A percentile compares a stretch with the other conserved stretches of the same genome.
These are phyloP conservation scores for Hippolais icterina DNA, from an alignment of 2,113 vertebrate species.

Conservation along the genomic window DNA sequence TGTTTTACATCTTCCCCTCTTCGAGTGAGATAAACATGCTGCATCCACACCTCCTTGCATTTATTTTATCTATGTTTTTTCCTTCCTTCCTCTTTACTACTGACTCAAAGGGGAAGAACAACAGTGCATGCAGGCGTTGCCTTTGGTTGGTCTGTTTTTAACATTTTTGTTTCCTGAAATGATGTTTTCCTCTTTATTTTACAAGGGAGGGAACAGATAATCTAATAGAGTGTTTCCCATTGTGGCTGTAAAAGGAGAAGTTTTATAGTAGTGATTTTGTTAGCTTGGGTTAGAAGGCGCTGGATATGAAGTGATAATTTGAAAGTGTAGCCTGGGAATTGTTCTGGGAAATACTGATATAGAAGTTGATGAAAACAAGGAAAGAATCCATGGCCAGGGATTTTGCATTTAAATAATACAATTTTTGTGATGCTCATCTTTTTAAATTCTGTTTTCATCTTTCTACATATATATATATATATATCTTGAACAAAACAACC, in stretches of 20 bases:
- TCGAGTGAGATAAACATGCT: not conserved
- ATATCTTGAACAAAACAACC: not conserved
- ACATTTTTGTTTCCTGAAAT: slow-evolving; percentile 31
- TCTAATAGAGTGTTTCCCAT: not conserved
- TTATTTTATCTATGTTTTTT: not conserved
- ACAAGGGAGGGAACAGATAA: not conserved
- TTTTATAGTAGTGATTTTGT: slow-evolving; percentile 23
- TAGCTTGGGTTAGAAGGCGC: not conserved
- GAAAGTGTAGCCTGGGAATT: not conserved
- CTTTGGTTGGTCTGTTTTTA: not conserved
- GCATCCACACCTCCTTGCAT: not conserved
- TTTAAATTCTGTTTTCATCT: not conserved
- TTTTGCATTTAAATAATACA: not conserved
- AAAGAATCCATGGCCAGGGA: not conserved
- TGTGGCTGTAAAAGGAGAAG: not conserved
- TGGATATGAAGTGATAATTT: not conserved
- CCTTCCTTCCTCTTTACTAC: not conserved
- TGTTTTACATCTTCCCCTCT: not conserved
- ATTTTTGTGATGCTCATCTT: not conserved
- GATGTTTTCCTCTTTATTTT: not conserved
- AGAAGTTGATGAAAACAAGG: not conserved
- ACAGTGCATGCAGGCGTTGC: not conserved
- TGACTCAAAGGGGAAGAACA: not conserved
- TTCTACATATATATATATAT: rapidly evolving
- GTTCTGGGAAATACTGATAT: not conserved